A percentile compares a stretch with the other conserved stretches of the same genome.
phyloP scores from a whole-genome alignment of 2,888 invertebrate species.

The Paralinhomoeus sp. region DNA sequence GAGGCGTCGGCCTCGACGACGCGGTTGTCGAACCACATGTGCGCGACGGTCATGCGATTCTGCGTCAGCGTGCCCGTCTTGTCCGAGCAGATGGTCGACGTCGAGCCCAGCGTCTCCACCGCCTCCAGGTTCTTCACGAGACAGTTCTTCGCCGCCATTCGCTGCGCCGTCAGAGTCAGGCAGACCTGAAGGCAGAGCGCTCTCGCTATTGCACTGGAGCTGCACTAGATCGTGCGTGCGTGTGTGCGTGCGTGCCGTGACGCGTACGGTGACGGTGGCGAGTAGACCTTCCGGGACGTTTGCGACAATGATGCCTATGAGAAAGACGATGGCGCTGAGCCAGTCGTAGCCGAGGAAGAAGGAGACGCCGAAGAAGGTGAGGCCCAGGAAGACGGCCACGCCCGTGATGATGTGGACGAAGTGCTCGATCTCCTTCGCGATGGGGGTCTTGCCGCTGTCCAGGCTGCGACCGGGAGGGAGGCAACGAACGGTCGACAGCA shows the following conservation, averaged over 20 bases:
- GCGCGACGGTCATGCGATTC: constrained; percentile 96
- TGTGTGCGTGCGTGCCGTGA: too few species aligned
- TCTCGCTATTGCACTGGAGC: too few species aligned
- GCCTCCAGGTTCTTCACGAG: constrained; percentile 54
- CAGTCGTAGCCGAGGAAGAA: constrained; percentile 63
- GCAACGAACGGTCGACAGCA: too few species aligned
- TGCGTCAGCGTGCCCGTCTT: constrained; percentile 68
- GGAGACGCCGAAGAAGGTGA: constrained; percentile 92
- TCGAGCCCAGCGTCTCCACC: constrained; percentile 54
- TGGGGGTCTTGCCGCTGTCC: constrained; percentile 85
- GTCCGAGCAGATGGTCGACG: constrained; percentile 55
- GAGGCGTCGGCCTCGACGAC: constrained; percentile 39
- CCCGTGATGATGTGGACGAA: constrained; percentile 25
- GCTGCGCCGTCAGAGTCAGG: constrained; percentile 86
- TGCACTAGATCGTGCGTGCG: too few species aligned
- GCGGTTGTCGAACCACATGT: constrained; percentile 58
- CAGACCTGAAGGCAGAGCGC: constrained; percentile 38
- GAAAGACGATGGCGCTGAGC: constrained; percentile 82
- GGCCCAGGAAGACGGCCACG: constrained; percentile 35
- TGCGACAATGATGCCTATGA: constrained; percentile 97
- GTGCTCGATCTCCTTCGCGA: constrained; percentile 84
- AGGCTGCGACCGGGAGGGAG: too few species aligned
- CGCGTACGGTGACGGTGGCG: constrained; percentile 69
- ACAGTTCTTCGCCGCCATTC: constrained; percentile 84
- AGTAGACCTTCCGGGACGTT: constrained; percentile 95